Evolutionary conservation across 2,797 vertebrate genomes (phyloP).

Genomic region (Arctocebus calabarensis): DNA sequence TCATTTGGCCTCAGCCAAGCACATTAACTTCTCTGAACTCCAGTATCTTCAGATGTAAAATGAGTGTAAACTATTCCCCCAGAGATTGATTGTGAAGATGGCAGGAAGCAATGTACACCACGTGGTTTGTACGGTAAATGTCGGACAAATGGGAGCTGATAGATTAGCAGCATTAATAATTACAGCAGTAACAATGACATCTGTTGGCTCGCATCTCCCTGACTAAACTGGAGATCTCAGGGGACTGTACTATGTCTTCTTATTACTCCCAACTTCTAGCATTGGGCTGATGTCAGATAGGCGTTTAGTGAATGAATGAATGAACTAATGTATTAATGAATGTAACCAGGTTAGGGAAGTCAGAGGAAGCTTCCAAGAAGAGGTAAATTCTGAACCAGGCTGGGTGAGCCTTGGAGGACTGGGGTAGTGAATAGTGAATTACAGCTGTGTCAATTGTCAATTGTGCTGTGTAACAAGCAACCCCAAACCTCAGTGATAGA

Average conservation of each 20-base stretch:
- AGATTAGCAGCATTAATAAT: not conserved
- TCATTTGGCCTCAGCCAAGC: not conserved
- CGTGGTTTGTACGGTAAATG: not conserved
- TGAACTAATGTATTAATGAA: not conserved
- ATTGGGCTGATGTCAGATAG: not conserved
- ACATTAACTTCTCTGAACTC: not conserved
- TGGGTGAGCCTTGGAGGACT: not conserved
- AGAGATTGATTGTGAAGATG: not conserved
- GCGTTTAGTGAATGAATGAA: not conserved
- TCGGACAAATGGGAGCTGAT: not conserved
- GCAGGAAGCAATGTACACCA: not conserved
- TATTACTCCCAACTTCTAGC: not conserved
- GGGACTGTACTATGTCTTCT: not conserved
- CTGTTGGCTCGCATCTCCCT: not conserved
- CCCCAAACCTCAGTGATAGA: fast-evolving
- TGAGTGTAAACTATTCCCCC: not conserved
- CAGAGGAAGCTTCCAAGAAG: not conserved
- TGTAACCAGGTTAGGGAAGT: not conserved
- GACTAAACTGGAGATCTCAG: not conserved
- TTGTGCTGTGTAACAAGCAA: not conserved
- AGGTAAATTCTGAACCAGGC: not conserved
- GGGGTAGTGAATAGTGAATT: fast-evolving
- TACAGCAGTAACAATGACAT: not conserved
- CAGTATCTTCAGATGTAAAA: not conserved
- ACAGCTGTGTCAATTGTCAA: fast-evolving